These are phyloP conservation scores for Acronicta psi DNA, from an alignment of 2,888 invertebrate genomes.

Conservation along the genomic window DNA sequence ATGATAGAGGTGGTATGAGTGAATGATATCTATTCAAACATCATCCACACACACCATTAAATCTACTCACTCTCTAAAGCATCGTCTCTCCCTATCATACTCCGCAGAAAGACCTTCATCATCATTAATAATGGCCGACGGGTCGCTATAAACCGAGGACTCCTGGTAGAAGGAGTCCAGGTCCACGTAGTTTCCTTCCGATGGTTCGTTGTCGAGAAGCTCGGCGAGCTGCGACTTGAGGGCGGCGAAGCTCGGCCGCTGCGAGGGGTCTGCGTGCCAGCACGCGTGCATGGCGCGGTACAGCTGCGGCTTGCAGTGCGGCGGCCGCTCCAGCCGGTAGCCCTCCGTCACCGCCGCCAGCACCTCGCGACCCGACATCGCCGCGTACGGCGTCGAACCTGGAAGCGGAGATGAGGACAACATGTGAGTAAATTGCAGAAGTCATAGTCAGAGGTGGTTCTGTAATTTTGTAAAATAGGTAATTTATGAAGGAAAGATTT, in stretches of 20 bases:
- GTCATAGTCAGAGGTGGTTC: no score
- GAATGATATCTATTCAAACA: slow-evolving; percentile 1
- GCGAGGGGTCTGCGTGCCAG: slow-evolving; percentile 91
- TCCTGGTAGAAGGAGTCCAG: slow-evolving; percentile 91
- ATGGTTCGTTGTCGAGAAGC: slow-evolving; percentile 89
- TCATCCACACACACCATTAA: slow-evolving; percentile 10
- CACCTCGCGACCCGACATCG: slow-evolving; percentile 95
- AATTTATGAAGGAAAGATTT: no score
- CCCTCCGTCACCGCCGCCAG: slow-evolving; percentile 94
- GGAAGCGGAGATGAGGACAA: slow-evolving; percentile 16
- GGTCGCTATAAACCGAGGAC: slow-evolving; percentile 89
- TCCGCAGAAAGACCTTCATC: slow-evolving; percentile 85
- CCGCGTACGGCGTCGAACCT: slow-evolving; percentile 96
- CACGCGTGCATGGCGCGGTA: slow-evolving; percentile 87
- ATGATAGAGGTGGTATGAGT: slow-evolving; percentile 1
- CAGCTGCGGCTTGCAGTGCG: slow-evolving; percentile 92
- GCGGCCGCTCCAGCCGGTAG: slow-evolving; percentile 93
- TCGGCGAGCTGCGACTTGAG: slow-evolving; percentile 89
- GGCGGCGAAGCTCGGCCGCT: slow-evolving; percentile 92
- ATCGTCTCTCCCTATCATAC: slow-evolving; percentile 81
- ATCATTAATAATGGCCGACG: slow-evolving; percentile 85
- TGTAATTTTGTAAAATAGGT: no score
- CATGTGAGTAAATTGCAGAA: no score
- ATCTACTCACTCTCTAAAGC: slow-evolving; percentile 81
- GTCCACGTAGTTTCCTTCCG: slow-evolving; percentile 91